Base-by-base conservation (phyloP, 2,113 vertebrate genomes). In the Odontophorus gujanensis region DNA sequence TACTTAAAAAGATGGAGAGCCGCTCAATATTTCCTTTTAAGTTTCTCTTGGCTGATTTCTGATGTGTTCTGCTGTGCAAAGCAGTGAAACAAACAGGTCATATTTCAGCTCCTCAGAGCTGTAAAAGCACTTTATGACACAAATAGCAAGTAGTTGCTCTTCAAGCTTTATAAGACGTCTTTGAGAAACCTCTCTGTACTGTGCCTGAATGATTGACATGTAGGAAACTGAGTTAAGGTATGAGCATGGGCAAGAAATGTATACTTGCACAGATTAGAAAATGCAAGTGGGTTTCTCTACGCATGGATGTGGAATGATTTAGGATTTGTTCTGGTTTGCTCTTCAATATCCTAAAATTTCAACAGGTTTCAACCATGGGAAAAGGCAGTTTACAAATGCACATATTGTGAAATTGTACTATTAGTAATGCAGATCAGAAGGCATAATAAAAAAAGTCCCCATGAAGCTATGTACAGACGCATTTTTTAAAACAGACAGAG, bases 21-120 rank as follows among this genome's bases (percentile, higher is more conserved):
- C 53, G 73, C 73, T 94, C 94, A 90, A 32, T 87, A 95, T 87
- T 95, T 94, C 81, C 89, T 95, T 96, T 95, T 78, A 94, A 94
- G 82, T 97, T 96, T 87, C 40, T 73, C 83, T 71, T 73, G 68
- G 28, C 68, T 96, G 85, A 90, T 92, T 96, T 83, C 74, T 88
- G 68, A 67, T 65, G 65, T 22, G 0, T 43, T n/a, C 61, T 93
- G 77, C 67, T 91, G 85, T 93, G 87, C 68, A 71, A 48, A 0
- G 0, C 87, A 72, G 63, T 93, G 90, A 96, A 96, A 90, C 95
- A 92, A 95, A 89, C 68, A 90, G 84, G 61, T 85, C 92, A 67
- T 47, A 89, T 95, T 95, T 97, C 92, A 96, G 47, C 58, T 91
- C 73, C 76, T 88, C 61, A 69, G 77, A 92, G 86, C 42, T 72